These are phyloP conservation scores for Xiphophorus couchianus DNA, from an alignment of 2,113 vertebrate genomes.

Conservation along the genomic window DNA sequence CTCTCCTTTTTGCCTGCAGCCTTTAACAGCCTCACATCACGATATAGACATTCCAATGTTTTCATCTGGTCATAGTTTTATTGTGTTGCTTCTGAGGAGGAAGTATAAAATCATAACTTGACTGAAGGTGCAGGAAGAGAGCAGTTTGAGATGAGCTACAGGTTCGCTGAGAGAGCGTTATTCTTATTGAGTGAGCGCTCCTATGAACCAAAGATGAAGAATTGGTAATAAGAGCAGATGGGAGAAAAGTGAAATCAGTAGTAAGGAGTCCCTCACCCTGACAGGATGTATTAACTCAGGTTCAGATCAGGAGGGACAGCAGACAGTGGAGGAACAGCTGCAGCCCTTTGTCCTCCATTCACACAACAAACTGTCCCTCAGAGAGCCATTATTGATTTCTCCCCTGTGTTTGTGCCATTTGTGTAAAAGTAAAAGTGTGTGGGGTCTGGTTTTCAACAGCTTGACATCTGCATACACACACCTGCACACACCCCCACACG, in stretches of 20 bases:
- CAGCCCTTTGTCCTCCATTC: slow-evolving; percentile 32
- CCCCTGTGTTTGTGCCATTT: slow-evolving; percentile 23
- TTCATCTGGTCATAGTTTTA: neutral
- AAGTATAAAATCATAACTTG: neutral
- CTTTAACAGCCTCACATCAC: neutral
- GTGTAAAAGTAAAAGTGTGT: neutral
- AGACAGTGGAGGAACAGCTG: slow-evolving; percentile 6
- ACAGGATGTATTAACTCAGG: slow-evolving; percentile 51
- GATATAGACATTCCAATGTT: neutral
- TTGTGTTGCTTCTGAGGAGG: neutral
- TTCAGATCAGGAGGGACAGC: slow-evolving; percentile 25
- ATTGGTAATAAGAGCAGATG: neutral
- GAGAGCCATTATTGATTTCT: slow-evolving; percentile 28
- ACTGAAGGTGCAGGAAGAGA: neutral
- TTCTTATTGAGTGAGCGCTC: slow-evolving; percentile 13
- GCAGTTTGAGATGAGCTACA: neutral
- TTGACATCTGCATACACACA: neutral
- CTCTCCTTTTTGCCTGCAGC: neutral
- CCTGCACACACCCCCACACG: accelerated
- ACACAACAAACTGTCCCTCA: slow-evolving; percentile 17
- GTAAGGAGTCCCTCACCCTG: neutral
- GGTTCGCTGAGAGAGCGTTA: neutral
- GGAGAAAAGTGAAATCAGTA: slow-evolving; percentile 10
- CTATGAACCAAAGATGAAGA: slow-evolving; percentile 6
- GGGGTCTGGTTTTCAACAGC: neutral